Evolutionary conservation across 2,797 vertebrate genomes (phyloP).

Genomic region (Lerista edwardsae): DNA sequence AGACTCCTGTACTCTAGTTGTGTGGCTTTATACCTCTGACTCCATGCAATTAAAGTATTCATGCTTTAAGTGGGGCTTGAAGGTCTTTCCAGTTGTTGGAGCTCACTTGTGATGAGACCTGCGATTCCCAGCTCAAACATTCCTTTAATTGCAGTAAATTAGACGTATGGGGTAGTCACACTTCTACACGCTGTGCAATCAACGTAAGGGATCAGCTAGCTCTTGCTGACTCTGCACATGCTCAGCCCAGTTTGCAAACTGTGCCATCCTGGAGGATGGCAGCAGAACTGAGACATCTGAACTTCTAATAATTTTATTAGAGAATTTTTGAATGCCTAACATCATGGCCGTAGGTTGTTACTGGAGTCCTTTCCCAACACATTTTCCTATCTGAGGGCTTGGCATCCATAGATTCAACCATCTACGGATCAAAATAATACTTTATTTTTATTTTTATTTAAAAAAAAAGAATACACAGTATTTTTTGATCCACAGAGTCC

Average conservation of each 20-base stretch:
- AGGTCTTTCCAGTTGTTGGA: background rate
- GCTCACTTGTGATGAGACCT: background rate
- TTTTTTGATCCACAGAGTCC: too few relatives aligned
- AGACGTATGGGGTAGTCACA: background rate
- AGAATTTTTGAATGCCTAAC: background rate
- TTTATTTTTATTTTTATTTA: too few relatives aligned
- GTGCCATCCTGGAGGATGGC: background rate
- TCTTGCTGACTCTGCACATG: slow-evolving; percentile 6
- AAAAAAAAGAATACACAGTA: too few relatives aligned
- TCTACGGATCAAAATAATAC: too few relatives aligned
- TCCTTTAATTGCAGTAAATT: slow-evolving; percentile 10
- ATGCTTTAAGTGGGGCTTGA: background rate
- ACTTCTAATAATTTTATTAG: background rate
- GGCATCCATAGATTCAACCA: too few relatives aligned
- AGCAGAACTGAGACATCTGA: background rate
- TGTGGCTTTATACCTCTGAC: too few relatives aligned
- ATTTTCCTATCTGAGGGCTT: too few relatives aligned
- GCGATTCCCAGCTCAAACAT: background rate
- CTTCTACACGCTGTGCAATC: slow-evolving; percentile 6
- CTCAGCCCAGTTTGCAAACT: background rate
- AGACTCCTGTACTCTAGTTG: too few relatives aligned
- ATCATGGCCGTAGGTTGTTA: background rate
- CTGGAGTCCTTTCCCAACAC: too few relatives aligned
- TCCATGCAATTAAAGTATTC: background rate
- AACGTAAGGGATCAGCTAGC: background rate